These are phyloP conservation scores for Microplitis manilae DNA, from an alignment of 2,888 invertebrate genomes.

Conservation along the genomic window DNA sequence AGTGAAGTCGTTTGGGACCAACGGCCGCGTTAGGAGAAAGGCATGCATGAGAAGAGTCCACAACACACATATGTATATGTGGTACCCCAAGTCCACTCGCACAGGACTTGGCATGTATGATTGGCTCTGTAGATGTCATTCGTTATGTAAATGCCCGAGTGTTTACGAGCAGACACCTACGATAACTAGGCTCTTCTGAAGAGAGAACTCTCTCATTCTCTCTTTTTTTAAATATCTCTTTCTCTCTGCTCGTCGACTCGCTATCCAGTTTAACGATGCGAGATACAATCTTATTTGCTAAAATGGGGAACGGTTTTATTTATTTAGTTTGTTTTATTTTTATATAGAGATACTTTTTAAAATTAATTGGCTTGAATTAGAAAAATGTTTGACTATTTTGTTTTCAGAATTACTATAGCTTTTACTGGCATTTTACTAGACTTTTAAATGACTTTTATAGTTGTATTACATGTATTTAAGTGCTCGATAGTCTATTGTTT, in stretches of 20 bases:
- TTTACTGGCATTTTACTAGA: neutral
- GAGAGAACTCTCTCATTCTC: neutral
- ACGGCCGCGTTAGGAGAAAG: constrained; percentile 28
- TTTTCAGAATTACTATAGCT: neutral
- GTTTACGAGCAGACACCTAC: constrained; percentile 68
- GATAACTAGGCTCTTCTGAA: constrained; percentile 59
- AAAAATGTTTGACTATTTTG: constrained; percentile 10
- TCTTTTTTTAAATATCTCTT: neutral
- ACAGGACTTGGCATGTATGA: constrained; percentile 54
- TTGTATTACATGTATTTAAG: neutral
- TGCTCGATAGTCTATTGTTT: constrained; percentile 17
- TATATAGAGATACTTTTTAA: constrained; percentile 40
- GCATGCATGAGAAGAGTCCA: constrained; percentile 9
- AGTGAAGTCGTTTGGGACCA: constrained; percentile 14
- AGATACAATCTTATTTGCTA: constrained; percentile 42
- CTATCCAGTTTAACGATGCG: constrained; percentile 45
- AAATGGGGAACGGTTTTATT: constrained; percentile 34
- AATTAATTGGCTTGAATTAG: constrained; percentile 48
- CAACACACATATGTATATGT: constrained; percentile 3
- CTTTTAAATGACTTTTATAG: constrained; percentile 1
- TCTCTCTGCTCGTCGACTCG: constrained; percentile 39
- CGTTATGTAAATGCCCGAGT: constrained; percentile 68
- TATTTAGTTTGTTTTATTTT: constrained; percentile 21
- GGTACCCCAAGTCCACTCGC: constrained; percentile 19
- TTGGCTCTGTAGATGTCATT: constrained; percentile 68